Conservation (phyloP, 2,113 vertebrate species). For the Thamnophis sirtalis region DNA sequence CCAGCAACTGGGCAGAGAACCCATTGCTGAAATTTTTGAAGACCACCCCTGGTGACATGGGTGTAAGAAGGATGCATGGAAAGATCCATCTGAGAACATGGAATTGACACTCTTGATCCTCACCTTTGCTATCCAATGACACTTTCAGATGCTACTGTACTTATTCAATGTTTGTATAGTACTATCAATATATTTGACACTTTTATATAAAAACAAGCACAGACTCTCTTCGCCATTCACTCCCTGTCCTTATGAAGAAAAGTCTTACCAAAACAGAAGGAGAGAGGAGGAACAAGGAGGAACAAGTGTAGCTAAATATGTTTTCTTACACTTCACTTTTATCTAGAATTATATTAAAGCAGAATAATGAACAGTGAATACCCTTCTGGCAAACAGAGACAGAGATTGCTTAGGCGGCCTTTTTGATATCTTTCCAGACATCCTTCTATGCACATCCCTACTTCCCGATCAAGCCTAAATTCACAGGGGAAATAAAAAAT, state of each 20-base stretch:
- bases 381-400: neutral
- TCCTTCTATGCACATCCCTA: neutral
- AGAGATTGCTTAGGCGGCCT: neutral
- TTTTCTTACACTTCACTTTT: neutral
- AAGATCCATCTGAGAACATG: neutral
- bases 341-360: neutral
- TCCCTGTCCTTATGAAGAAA: neutral
- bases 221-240: neutral
- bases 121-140: neutral
- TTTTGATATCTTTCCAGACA: neutral
- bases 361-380: neutral
- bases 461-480: neutral
- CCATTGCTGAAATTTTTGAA: too few relatives aligned
- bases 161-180: neutral
- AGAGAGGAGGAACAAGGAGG: neutral
- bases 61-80: neutral
- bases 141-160: neutral
- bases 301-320: neutral
- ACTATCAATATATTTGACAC: neutral
- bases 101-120: neutral
- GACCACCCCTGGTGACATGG: neutral
- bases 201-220: neutral
- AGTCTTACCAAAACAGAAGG: neutral
- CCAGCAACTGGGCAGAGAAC: too few relatives aligned
- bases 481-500: fast-evolving